Base-by-base conservation (phyloP, 2,113 vertebrate species). In the Lasiurus cinereus region DNA sequence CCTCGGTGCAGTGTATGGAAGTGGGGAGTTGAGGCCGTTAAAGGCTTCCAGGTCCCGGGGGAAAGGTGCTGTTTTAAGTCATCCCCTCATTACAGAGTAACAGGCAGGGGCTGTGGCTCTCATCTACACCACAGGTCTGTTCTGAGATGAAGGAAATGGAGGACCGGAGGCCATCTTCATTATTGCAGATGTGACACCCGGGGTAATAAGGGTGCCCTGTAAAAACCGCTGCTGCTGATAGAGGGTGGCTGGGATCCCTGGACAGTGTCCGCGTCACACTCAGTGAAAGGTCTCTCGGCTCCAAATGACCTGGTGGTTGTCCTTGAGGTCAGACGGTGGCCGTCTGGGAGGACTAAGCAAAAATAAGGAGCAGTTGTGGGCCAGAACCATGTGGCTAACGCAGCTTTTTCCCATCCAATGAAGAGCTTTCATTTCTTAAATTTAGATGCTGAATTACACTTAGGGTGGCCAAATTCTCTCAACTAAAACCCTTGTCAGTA, bases 61-160 rank as follows among this genome's bases (percentile, higher is more conserved):
- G 73, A 91, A 91, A 92, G 88, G 85, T 83, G 73, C 54, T 86
- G n/a, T 78, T 96, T 67, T 80, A 93, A 95, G 88, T 93, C 88
- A 90, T 73, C n/a, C 16, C 24, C 43, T 92, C 24, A 82, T 73
- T 64, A 73, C 29, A 90, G 77, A 82, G 0, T 9, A 12, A 62
- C 1, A 78, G 33, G 62, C 73, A 27, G 24, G 48, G 77, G 73
- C 43, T 52, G 52, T 69, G 83, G 54, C 48, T 92, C 88, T 59
- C 73, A 88, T 18, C 59, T 10, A 59, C 19, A 88, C 56, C 73
- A 8, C 0, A 14, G 48, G 73, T 54, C 88, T 95, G 88, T 76
- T 92, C 73, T 78, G 54, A 73, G 88, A 59, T 86, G 74, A 88
- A 85, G 88, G 92, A 79, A 96, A 94, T 7, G 18, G 29, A 83